A percentile compares a stretch with the other conserved stretches of the same genome.
Evolutionary conservation across 2,888 invertebrate genomes (phyloP).

Genomic region (Euphydryas editha): DNA sequence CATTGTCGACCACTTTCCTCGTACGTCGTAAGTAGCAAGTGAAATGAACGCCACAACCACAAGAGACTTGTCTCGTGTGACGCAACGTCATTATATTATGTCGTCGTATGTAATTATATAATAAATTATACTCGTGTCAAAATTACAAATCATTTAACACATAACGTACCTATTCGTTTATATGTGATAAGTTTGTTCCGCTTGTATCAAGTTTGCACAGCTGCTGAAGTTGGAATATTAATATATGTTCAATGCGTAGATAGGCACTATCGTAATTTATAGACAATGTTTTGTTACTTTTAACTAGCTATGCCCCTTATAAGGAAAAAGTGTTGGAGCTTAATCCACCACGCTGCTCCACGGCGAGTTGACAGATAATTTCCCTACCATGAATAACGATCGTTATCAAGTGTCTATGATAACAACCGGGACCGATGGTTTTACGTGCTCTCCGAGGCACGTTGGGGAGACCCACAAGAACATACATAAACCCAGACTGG

Average conservation of each 20-base stretch:
- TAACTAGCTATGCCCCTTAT: too few relatives aligned
- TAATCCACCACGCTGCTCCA: too few relatives aligned
- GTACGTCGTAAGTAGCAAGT: slow-evolving; percentile 6
- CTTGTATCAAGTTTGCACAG: neutral
- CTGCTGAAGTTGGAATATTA: neutral
- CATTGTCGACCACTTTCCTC: slow-evolving; percentile 17
- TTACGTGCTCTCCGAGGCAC: too few relatives aligned
- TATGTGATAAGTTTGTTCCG: neutral
- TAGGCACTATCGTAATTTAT: neutral
- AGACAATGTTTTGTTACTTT: too few relatives aligned
- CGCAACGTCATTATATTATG: slow-evolving; percentile 17
- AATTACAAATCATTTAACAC: neutral
- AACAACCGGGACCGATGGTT: too few relatives aligned
- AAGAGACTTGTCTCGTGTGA: slow-evolving; percentile 14
- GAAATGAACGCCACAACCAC: slow-evolving; percentile 19
- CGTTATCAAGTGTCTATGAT: too few relatives aligned
- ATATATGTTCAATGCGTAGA: neutral
- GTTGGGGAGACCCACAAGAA: too few relatives aligned
- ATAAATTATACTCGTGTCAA: slow-evolving; percentile 12
- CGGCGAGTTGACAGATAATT: too few relatives aligned
- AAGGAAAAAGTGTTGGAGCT: too few relatives aligned
- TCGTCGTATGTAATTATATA: slow-evolving; percentile 13
- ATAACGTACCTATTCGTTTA: neutral
- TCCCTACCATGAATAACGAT: too few relatives aligned
- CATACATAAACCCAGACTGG: too few relatives aligned